A percentile compares a stretch with the other conserved stretches of the same genome.
Evolutionary conservation across 2,113 vertebrate species (phyloP).

Genomic region (Eulemur macaco): DNA sequence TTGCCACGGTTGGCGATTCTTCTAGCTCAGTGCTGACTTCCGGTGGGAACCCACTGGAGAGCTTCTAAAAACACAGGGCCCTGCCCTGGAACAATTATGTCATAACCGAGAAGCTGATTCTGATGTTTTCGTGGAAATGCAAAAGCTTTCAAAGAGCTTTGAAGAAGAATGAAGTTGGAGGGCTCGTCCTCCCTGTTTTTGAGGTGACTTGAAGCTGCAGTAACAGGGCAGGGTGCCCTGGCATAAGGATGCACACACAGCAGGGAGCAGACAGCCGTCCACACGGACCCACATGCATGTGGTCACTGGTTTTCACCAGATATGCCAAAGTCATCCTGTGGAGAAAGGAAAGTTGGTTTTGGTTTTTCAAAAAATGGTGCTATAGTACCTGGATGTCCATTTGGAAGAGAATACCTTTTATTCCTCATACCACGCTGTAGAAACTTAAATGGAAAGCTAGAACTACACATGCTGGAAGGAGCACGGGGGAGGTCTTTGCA

Average conservation of each 20-base stretch:
- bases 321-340: not conserved
- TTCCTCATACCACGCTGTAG: rapidly evolving
- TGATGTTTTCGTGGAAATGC: not conserved
- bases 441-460: not conserved
- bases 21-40: not conserved
- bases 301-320: not conserved
- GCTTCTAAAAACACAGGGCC: not conserved
- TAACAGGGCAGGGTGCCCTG: not conserved
- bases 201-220: not conserved
- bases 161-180: not conserved
- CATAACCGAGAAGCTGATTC: not conserved
- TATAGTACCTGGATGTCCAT: rapidly evolving
- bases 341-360: not conserved
- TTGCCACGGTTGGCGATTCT: not conserved
- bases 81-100: rapidly evolving
- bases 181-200: too few relatives aligned
- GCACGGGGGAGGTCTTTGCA: not conserved
- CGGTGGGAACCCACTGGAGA: not conserved
- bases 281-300: rapidly evolving
- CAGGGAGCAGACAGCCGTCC: too few relatives aligned
- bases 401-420: not conserved
- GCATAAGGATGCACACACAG: too few relatives aligned
- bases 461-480: not conserved
- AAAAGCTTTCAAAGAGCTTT: not conserved
- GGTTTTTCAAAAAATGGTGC: too few relatives aligned